Evolutionary conservation across 1,140 invertebrate species (phyloP), one percentile per base, ranked within the genome.

Genomic region (Drosophila virilis): DNA sequence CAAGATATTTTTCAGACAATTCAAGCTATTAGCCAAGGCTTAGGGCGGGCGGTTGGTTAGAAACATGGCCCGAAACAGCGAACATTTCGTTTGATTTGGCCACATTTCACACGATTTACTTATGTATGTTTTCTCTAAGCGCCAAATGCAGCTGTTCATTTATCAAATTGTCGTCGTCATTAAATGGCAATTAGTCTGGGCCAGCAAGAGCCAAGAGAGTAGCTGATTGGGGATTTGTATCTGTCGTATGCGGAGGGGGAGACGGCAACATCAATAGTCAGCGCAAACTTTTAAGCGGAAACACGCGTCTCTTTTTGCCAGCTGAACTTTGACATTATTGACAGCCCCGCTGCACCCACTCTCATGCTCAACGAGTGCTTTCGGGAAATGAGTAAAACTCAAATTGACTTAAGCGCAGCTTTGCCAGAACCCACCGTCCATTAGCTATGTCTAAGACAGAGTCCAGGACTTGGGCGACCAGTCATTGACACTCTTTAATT

Each of bases 81-180:
- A 28, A 28, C 17, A 40, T n/a, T 50, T 50, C 22, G 28, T 35
- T 50, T 51, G 12, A 8, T 2, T 48, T 65, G 52, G 60, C 33
- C 33, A 65, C 43, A 58, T 50, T 64, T 64, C 33, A 46, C 32
- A 57, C 43, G 42, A 37, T 7, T n/a, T 58, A 38, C 12, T 13
- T 58, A 43, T 32, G 28, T 5, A 7, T 32, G 35, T 51, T 10
- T 40, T 40, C 13, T 61, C 6, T 32, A 35, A 15, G 33, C n/a
- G 12, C 32, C 9, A 70, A 57, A 54, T 79, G 65, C 71, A 71
- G 55, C 80, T 71, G 64, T 78, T 45, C 61, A 67, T 51, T 78
- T 74, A 66, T 78, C 80, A 83, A 83, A 77, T 83, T 80, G 80
- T 84, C 76, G 76, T 73, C 28, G 77, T 73, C 80, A 83, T 83